Percentiles rank a stretch among this genome's conserved stretches.
Conservation (phyloP, 2,113 vertebrate genomes). For the Oenanthe oenanthe region DNA sequence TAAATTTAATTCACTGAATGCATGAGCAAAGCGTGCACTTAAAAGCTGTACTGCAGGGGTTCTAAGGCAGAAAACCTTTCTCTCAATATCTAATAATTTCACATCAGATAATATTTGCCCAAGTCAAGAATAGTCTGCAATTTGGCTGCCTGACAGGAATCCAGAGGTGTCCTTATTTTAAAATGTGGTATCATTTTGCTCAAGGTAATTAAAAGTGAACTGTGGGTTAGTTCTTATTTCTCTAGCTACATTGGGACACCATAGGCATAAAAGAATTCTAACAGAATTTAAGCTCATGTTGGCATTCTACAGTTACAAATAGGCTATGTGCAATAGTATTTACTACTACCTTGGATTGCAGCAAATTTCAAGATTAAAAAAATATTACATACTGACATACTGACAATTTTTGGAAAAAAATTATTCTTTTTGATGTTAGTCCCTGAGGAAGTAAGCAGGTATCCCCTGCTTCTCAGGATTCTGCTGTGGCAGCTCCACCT, state of each 20-base stretch:
- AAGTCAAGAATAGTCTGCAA: background rate
- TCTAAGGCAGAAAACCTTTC: background rate
- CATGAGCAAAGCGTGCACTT: background rate
- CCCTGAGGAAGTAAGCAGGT: background rate
- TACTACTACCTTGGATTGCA: background rate
- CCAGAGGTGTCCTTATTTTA: background rate
- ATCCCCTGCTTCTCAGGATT: background rate
- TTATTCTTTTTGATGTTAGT: background rate
- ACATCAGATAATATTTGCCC: background rate
- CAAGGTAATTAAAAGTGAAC: background rate
- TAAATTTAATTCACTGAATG: background rate
- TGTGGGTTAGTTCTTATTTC: background rate
- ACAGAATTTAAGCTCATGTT: background rate
- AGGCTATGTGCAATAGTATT: background rate
- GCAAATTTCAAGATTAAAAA: background rate
- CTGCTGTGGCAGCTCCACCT: background rate
- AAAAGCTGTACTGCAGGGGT: background rate
- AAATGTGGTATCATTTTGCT: background rate
- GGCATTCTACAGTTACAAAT: background rate
- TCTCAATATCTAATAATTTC: background rate
- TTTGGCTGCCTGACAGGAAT: background rate
- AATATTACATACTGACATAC: background rate
- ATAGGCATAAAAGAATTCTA: background rate
- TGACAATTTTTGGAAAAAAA: too few relatives aligned
- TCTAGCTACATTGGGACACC: background rate